Conservation (phyloP, 1,140 invertebrate species). For the Atta texana region DNA sequence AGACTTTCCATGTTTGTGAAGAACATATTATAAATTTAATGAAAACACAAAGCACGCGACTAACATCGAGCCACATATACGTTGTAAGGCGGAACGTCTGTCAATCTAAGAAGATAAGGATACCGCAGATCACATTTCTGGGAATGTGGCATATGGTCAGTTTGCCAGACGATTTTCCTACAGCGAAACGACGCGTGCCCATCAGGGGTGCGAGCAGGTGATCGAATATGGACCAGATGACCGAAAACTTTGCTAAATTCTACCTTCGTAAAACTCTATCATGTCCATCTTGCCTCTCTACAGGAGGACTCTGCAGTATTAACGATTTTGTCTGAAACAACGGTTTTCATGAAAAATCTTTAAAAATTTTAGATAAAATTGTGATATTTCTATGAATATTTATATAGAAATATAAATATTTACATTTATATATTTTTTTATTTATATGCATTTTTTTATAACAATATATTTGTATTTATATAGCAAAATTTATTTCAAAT, state of each 20-base stretch:
- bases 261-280: slow-evolving; percentile 34
- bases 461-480: neutral
- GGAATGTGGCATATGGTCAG: slow-evolving; percentile 79
- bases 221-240: slow-evolving; percentile 80
- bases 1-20: neutral
- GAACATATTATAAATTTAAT: neutral
- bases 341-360: neutral
- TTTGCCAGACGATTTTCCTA: slow-evolving; percentile 72
- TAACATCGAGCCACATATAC: neutral
- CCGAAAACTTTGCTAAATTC: slow-evolving; percentile 72
- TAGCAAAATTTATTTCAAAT: neutral
- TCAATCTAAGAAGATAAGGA: slow-evolving; percentile 66
- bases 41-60: neutral
- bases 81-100: slow-evolving; percentile 1
- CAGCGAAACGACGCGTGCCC: slow-evolving; percentile 68
- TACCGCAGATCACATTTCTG: slow-evolving; percentile 65
- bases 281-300: slow-evolving; percentile 25
- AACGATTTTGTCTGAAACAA: slow-evolving; percentile 24
- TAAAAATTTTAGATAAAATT: neutral
- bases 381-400: neutral
- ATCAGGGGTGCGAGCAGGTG: slow-evolving; percentile 80
- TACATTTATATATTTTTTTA: neutral
- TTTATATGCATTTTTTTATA: too few relatives aligned
- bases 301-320: neutral
- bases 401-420: neutral